Evolutionary conservation across 2,113 vertebrate species (phyloP).

Genomic region (Psilopsiagon aurifrons): DNA sequence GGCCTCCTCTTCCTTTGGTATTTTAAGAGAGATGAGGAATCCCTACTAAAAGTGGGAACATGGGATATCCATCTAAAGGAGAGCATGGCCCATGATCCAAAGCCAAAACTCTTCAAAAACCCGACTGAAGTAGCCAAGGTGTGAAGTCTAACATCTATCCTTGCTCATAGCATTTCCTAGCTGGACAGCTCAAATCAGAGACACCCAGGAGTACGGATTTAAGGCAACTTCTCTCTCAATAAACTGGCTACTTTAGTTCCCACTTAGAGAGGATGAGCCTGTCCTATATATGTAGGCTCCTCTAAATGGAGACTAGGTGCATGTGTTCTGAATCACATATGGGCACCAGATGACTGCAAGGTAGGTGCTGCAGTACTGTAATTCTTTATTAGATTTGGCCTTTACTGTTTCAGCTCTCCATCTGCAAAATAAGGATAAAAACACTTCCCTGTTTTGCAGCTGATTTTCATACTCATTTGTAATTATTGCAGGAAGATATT

Average conservation of each 20-base stretch:
- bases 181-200: not conserved
- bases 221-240: not conserved
- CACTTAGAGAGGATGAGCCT: not conserved
- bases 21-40: not conserved
- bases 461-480: slow-evolving; percentile 45
- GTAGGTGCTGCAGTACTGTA: slow-evolving; percentile 20
- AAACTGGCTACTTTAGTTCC: not conserved
- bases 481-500: slow-evolving; percentile 47
- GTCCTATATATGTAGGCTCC: not conserved
- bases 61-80: not conserved
- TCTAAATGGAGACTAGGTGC: not conserved
- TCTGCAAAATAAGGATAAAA: slow-evolving; percentile 48
- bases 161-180: not conserved
- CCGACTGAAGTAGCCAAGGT: not conserved
- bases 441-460: slow-evolving; percentile 19
- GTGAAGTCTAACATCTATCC: not conserved
- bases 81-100: not conserved
- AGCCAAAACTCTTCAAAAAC: not conserved
- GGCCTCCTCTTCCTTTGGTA: not conserved
- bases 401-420: slow-evolving; percentile 44
- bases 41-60: not conserved
- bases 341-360: slow-evolving; percentile 40
- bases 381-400: slow-evolving; percentile 60
- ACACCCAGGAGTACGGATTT: not conserved
- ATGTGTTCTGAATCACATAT: slow-evolving; percentile 9